These are phyloP conservation scores for Garra rufa DNA, from an alignment of 2,113 vertebrate genomes.

Conservation along the genomic window DNA sequence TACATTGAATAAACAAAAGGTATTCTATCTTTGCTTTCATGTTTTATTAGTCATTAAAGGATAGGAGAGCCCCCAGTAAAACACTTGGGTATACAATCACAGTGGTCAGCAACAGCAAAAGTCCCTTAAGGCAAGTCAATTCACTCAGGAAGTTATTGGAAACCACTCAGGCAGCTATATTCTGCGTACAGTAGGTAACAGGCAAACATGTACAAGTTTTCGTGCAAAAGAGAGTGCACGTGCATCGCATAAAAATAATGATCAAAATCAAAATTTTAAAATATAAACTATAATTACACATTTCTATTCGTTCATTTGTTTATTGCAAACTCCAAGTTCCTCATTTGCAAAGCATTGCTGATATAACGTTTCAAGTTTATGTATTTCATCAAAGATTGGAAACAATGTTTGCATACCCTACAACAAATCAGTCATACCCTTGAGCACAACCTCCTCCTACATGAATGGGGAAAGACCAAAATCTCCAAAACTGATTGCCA, in stretches of 20 bases:
- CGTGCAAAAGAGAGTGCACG: neutral
- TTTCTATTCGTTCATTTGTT: neutral
- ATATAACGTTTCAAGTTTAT: neutral
- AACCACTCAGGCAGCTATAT: neutral
- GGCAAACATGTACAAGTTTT: neutral
- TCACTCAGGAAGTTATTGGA: neutral
- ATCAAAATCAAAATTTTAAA: neutral
- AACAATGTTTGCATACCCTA: neutral
- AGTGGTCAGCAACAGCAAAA: neutral
- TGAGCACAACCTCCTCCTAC: neutral
- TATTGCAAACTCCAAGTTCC: neutral
- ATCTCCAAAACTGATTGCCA: neutral
- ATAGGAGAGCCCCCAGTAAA: neutral
- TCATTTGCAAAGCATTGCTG: neutral
- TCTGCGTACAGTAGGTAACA: neutral
- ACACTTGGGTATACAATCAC: neutral
- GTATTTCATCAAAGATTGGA: neutral
- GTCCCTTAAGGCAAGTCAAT: neutral
- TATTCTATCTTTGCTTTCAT: neutral
- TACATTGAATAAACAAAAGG: neutral
- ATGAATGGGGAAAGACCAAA: neutral
- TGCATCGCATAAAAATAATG: neutral
- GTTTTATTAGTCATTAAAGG: constrained; percentile 1
- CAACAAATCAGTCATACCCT: neutral
- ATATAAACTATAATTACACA: neutral